Evolutionary conservation across 1,140 invertebrate genomes (phyloP), one percentile per base, ranked within the genome.

Genomic region (Sarcophaga bullata): DNA sequence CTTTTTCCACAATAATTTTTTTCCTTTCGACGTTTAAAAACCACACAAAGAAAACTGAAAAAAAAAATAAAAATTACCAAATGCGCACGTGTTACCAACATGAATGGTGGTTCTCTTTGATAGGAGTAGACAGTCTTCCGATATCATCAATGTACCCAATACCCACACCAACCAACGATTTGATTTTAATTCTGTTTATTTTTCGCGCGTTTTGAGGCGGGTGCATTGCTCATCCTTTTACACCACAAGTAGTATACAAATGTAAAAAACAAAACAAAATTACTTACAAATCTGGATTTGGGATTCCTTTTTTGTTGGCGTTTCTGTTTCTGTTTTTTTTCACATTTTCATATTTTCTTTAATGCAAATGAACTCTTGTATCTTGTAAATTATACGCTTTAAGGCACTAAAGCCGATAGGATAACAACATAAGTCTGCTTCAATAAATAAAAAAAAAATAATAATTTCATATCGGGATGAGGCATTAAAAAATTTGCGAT

Each of bases 311-410:
- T 37, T n/a, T 37, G 25, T 4, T 58, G 54, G 11, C 8, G 3
- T 50, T 78, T 78, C 10, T 78, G n/a, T 75, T 75, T n/a, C n/a
- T n/a, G n/a, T n/a, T n/a, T n/a, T 47, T 48, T 13, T 76, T 76
- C 48, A 49, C 46, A 76, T 49, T 78, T 78, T 68, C 25, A 37
- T 4, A 68, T 6, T 25, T 10, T 10, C 8, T 17, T 68, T 78
- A 78, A 78, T 78, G 75, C 75, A 78, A 78, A 78, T 78, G 75
- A 78, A 78, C 75, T 78, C 17, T 78, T 52, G 75, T 68, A 68
- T 68, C n/a, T 19, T 8, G n/a, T 68, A 68, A 58, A 68, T 68
- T 68, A 68, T 68, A 68, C 19, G 62, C 8, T 68, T 68, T 37
- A 37, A 37, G 25, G 25, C 25, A 37, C 25, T 37, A 37, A 37